A percentile compares a stretch with the other conserved stretches of the same genome.
Evolutionary conservation across 1,140 invertebrate species (phyloP).

Genomic region (Chionoecetes opilio): DNA sequence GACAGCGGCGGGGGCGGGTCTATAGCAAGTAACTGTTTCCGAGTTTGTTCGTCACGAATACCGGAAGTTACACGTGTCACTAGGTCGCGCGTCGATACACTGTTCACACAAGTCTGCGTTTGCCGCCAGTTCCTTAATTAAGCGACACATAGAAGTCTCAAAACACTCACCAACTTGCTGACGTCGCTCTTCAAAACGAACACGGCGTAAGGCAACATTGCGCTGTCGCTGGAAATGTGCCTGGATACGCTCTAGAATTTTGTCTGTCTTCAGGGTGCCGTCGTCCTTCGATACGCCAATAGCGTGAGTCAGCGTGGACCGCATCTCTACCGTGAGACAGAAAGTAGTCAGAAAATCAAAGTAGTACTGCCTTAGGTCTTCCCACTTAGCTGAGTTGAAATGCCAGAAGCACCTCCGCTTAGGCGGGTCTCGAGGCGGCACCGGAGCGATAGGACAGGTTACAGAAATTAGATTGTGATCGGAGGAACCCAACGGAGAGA

Average conservation of each 20-base stretch:
- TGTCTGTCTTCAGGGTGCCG: background rate
- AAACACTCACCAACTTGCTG: background rate
- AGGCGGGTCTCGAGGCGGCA: no score
- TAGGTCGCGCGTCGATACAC: constrained; percentile 8
- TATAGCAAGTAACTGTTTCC: background rate
- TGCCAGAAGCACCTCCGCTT: no score
- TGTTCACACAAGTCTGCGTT: constrained; percentile 45
- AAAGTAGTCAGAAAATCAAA: no score
- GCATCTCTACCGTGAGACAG: background rate
- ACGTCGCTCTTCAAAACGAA: background rate
- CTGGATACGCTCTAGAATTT: background rate
- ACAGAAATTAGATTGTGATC: no score
- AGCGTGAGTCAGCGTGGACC: background rate
- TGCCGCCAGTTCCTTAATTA: constrained; percentile 5
- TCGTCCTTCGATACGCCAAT: no score
- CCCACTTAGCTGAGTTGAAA: no score
- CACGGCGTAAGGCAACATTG: background rate
- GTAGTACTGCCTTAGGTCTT: no score
- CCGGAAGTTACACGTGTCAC: constrained; percentile 46
- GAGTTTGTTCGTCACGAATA: constrained; percentile 3
- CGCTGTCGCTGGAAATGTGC: background rate
- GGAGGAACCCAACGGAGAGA: no score
- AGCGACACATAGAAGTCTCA: background rate
- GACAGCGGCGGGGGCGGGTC: constrained; percentile 38
- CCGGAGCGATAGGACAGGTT: no score